phyloP scores from a whole-genome alignment of 2,888 invertebrate species.

The Anthrax anthrax region DNA sequence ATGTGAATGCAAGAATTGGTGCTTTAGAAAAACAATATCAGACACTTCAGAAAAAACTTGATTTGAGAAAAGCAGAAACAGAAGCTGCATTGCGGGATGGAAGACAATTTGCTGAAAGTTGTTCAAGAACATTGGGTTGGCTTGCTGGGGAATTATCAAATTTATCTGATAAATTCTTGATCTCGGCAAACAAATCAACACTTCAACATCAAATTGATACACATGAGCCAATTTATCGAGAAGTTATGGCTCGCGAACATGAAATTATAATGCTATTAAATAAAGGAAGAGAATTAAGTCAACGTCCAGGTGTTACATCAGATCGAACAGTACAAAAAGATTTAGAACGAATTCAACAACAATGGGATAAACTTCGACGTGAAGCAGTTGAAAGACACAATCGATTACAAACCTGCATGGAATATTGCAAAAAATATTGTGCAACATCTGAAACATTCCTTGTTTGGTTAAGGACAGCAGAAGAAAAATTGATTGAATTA shows the following conservation, averaged over 20 bases:
- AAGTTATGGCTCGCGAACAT: slow-evolving; percentile 77
- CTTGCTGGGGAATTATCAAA: slow-evolving; percentile 63
- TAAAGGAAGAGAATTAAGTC: slow-evolving; percentile 63
- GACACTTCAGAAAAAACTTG: slow-evolving; percentile 77
- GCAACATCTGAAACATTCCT: slow-evolving; percentile 71
- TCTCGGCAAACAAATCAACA: slow-evolving; percentile 73
- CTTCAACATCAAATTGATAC: slow-evolving; percentile 76
- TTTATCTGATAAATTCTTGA: slow-evolving; percentile 58
- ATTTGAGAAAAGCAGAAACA: slow-evolving; percentile 78
- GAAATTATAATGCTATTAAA: slow-evolving; percentile 89
- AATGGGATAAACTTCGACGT: slow-evolving; percentile 84
- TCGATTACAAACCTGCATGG: slow-evolving; percentile 76
- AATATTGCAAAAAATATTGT: slow-evolving; percentile 82
- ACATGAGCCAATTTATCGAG: slow-evolving; percentile 79
- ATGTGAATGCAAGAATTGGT: slow-evolving; percentile 76
- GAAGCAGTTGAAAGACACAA: slow-evolving; percentile 78
- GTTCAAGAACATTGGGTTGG: slow-evolving; percentile 83
- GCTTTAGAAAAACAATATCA: slow-evolving; percentile 79
- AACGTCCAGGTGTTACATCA: slow-evolving; percentile 35
- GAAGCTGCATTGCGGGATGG: slow-evolving; percentile 77
- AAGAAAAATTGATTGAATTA: slow-evolving; percentile 66
- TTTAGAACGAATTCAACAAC: slow-evolving; percentile 74
- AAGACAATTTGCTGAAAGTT: slow-evolving; percentile 76
- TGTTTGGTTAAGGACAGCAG: slow-evolving; percentile 77
- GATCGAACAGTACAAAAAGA: slow-evolving; percentile 55